Evolutionary conservation across 2,113 vertebrate species (phyloP), one percentile per base, ranked within the genome.

Genomic region (Garra rufa): DNA sequence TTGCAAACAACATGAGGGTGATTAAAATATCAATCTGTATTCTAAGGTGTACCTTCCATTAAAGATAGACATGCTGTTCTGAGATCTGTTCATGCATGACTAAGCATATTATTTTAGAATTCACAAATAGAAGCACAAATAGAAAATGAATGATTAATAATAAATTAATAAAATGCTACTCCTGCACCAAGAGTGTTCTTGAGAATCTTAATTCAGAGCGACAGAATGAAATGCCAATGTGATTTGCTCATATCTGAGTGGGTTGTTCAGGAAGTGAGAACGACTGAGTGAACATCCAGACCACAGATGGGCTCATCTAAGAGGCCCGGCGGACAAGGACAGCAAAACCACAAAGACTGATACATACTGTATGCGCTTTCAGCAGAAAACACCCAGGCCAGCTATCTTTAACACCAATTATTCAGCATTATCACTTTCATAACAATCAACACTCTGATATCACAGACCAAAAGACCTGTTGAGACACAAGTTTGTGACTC

Each of bases 231-330:
- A 57, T 17, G 57, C 38, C 81, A 59, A 55, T 77, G 24, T 28
- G 79, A 78, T 77, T 70, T 82, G 63, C 52, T 82, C 43, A 73
- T 70, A 75, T 55, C 17, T 65, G 38, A 34, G 67, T 73, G 46
- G 44, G 79, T 13, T 65, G 21, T 48, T 61, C 69, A 61, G 83
- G 83, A 85, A 75, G 59, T 61, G 21, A 17, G 46, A 79, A 71
- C 71, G 52, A 82, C 55, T 48, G 52, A 87, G 83, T n/a, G 55
- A 83, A 26, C 78, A 50, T 85, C 76, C 79, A 85, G 26, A 55
- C 9, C 57, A 70, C 30, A 83, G 79, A 87, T 76, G 71, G 73
- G 46, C 57, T 61, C 79, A 30, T 34, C 4, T 8, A 61, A n/a
- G 46, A 82, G 55, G 67, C 41, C 81, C 55, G 13, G 26, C 19